Base-by-base conservation (phyloP, 2,113 vertebrate species). In the Poecilia latipinna region DNA sequence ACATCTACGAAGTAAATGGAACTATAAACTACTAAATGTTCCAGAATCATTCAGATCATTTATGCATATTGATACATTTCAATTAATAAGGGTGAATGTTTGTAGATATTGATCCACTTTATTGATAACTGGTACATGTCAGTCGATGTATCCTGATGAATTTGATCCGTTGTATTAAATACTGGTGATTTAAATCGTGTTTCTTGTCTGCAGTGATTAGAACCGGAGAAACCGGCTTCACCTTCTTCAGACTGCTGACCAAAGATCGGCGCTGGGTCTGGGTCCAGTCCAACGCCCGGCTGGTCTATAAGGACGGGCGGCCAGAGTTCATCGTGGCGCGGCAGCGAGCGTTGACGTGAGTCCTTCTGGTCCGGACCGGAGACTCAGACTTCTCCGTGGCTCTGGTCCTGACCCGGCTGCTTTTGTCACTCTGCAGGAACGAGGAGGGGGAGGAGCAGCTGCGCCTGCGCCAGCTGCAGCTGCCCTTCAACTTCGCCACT, bases 401-500 rank as follows among this genome's bases (percentile, higher is more conserved):
- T 48, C 63, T 37, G 37, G 31, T 63, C 24, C 39, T 28, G 42
- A 68, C 8, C 0, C 17, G 0, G 8, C 51, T 66, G 15, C 1
- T 74, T 11, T 12, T 61, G 24, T 32, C 26, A 28, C 48, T 39
- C 28, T 28, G 8, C 90, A 96, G 95, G 61, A 95, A 95, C 48
- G 94, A 94, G 64, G 95, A 96, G 88, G 96, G 96, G 0, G 95
- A 96, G 35, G 95, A 97, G 28, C 93, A 96, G n/a, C 89, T 96
- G 3, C 84, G 44, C 31, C 94, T 94, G 63, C 89, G 95, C 33
- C 93, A 87, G 15, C 78, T 94, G 84, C 92, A 94, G 86, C 75
- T 96, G 48, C 95, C 96, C 3, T 96, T 97, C 80, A 93, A 72
- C 86, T 95, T 93, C 35, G 44, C 94, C 79, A 94, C 93, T 0